Percentiles rank a stretch among this genome's conserved stretches.
phyloP scores from a whole-genome alignment of 2,113 vertebrate genomes.

The Edolisoma coerulescens region DNA sequence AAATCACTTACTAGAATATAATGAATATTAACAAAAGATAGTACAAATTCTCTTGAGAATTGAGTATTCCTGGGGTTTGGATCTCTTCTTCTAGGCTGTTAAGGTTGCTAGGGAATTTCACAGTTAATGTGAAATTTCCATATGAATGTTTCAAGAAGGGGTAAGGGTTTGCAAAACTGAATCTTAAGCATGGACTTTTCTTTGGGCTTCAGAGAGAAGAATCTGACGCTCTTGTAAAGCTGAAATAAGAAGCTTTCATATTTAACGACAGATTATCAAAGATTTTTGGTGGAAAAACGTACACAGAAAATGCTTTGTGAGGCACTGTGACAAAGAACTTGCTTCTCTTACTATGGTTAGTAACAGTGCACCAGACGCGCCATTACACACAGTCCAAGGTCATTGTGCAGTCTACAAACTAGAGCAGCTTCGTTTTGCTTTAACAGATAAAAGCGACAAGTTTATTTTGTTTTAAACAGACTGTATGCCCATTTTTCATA shows the following conservation, averaged over 20 bases:
- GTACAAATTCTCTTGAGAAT: neutral
- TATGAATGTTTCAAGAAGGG: conserved; percentile 16
- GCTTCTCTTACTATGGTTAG: neutral
- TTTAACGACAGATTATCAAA: neutral
- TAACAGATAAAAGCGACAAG: conserved; percentile 15
- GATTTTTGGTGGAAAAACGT: neutral
- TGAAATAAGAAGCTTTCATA: neutral
- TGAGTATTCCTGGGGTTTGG: neutral
- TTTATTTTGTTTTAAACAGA: conserved; percentile 30
- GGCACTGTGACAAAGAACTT: neutral
- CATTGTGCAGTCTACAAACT: neutral
- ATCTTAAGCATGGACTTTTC: neutral
- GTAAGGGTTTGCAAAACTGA: conserved; percentile 20
- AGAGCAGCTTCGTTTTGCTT: neutral
- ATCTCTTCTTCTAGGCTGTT: conserved; percentile 5
- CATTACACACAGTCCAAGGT: neutral
- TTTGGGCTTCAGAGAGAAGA: neutral
- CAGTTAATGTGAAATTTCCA: conserved; percentile 29
- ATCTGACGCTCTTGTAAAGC: neutral
- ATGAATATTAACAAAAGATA: conserved; percentile 25
- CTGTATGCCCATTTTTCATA: neutral
- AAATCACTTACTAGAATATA: neutral
- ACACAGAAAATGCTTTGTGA: neutral
- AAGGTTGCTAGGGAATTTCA: conserved; percentile 39
- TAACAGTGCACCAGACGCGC: neutral